Evolutionary conservation across 2,797 vertebrate species (phyloP), one percentile per base, ranked within the genome.

Genomic region (Lepilemur septentrionalis): DNA sequence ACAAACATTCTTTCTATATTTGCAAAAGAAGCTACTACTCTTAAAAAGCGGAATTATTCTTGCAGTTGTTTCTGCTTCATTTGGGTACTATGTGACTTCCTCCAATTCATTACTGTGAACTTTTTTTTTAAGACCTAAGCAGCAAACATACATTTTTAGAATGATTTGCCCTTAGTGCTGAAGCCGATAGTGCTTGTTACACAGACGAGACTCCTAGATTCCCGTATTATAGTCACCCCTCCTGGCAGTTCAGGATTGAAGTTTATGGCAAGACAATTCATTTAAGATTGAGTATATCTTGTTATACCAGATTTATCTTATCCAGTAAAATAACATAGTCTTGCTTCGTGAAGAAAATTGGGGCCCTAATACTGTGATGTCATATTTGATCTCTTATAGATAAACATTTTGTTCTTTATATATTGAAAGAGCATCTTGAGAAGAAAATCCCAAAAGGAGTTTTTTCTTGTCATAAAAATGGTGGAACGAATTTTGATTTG

Each of bases 401-500:
- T 90, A 76, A 73, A 83, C 50, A 75, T 95, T 84, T 94, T 94
- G 23, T 89, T 89, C 41, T 41, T 95, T 85, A 83, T 59, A 46
- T 84, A 75, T 89, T 48, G 18, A 65, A 94, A 89, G 81, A 91
- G 9, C 28, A 90, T 93, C 17, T 89, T 92, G 57, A 79, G 48
- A 90, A 89, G 73, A 94, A 91, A 91, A 80, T 93, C 46, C 32
- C 55, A 20, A 86, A 92, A 93, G 41, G 23, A 89, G 18, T 59
- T n/a, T 92, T 30, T 93, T 63, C 94, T 43, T 94, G 76, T 94
- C n/a, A 67, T 46, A 91, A 91, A 81, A 86, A 89, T 89, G 30
- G n/a, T 89, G 11, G n/a, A 65, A 88, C 70, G 11, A 81, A 89
- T 80, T 97, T 96, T 92, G 28, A 69, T 91, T 93, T 89, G 82